Base-by-base conservation (phyloP, 2,888 invertebrate genomes). In the Heliconius sara region DNA sequence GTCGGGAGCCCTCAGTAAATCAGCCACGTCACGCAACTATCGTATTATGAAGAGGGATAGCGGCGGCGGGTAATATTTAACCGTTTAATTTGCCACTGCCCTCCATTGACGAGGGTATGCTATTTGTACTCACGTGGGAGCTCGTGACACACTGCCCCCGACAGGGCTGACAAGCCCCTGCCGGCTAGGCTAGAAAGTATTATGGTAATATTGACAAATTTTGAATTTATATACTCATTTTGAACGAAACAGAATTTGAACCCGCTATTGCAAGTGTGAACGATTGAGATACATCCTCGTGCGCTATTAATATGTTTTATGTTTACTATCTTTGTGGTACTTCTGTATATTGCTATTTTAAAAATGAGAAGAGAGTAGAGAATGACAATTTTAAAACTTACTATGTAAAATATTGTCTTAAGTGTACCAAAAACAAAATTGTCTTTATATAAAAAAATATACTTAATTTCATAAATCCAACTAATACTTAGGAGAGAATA, bases 91-190 rank as follows among this genome's bases (percentile, higher is more conserved):
- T 88, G 39, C 63, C 74, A 60, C 60, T 84, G 83, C 79, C 80
- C 79, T 79, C 80, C 83, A 83, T 81, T 90, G 90, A 90, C 88
- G 86, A 90, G 89, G 90, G 90, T 90, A 87, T 86, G 86, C 89
- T 87, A 88, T 88, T 88, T 88, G 88, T 85, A 84, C 84, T 87
- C 89, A 89, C 43, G 43, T 43, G 43, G 43, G 43, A 47, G 16
- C 89, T 88, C 87, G 89, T 86, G 89, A 87, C 88, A 87, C 84
- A 84, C 85, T 78, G 82, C 43, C 43, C 72, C 85, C 79, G 83
- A 30, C 43, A 78, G 79, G 82, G 76, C 74, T 84, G 84, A 84
- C 39, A 25, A 52, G 25, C 19, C 34, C 47, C 1, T 67, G 25
- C 9, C 34, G 65, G 2, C 19, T 75, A n/a, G 16, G 57, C 2